Conservation (phyloP, 1,140 invertebrate genomes). For the Macrotrachela quadricornifera region DNA sequence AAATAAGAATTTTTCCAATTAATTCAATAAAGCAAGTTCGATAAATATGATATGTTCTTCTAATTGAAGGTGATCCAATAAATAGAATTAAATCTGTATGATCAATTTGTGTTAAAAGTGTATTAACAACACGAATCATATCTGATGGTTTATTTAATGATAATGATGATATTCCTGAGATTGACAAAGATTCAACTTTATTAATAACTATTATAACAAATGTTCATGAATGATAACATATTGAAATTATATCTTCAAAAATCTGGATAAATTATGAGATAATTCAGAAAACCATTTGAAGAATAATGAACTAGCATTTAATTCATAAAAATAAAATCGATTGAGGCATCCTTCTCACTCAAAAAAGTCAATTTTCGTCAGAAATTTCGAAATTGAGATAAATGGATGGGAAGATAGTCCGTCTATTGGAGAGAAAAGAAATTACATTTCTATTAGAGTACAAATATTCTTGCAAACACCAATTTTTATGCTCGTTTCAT, state of each 20-base stretch:
- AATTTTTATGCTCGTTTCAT: no score
- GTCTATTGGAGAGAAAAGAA: no score
- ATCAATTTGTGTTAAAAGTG: slow-evolving; percentile 79
- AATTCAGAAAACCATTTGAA: slow-evolving; percentile 98
- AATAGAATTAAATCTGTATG: slow-evolving; percentile 69
- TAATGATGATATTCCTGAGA: slow-evolving; percentile 45
- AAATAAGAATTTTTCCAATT: no score
- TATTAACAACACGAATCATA: slow-evolving; percentile 82
- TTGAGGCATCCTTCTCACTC: slow-evolving; percentile 29
- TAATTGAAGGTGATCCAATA: slow-evolving; percentile 54
- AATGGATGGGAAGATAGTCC: no score
- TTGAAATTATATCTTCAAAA: no score
- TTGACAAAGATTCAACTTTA: slow-evolving; percentile 67
- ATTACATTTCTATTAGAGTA: no score
- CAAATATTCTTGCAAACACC: no score
- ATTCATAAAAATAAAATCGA: slow-evolving; percentile 38
- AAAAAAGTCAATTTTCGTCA: no score
- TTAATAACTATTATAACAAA: not conserved
- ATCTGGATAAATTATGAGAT: no score
- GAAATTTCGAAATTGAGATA: no score
- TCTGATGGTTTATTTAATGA: slow-evolving; percentile 68
- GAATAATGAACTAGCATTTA: slow-evolving; percentile 88
- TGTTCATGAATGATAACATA: no score
- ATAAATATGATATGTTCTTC: slow-evolving; percentile 62
- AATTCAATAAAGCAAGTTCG: slow-evolving; percentile 52